Percentiles rank a stretch among this genome's conserved stretches.
Evolutionary conservation across 2,797 vertebrate genomes (phyloP).

Genomic region (Myiotriccus ornatus): DNA sequence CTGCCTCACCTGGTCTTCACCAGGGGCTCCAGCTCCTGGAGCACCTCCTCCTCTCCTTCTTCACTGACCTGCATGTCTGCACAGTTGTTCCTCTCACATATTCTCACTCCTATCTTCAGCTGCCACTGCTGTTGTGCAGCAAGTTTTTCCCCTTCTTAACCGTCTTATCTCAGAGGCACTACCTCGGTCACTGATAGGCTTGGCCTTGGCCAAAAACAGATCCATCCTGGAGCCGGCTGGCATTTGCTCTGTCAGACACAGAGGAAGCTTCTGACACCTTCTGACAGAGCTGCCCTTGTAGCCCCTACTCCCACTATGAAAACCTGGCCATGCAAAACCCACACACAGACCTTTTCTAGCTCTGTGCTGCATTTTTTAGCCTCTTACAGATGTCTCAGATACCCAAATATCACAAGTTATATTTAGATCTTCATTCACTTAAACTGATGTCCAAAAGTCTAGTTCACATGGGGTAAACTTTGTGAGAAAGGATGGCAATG

Average conservation of each 20-base stretch:
- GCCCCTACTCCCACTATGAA: accelerated
- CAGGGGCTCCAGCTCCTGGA: accelerated
- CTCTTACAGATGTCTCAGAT: not conserved
- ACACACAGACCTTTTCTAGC: not conserved
- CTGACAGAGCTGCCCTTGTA: not conserved
- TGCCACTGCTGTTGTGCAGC: accelerated
- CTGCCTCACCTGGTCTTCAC: not conserved
- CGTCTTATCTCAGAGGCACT: not conserved
- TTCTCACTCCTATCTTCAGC: not conserved
- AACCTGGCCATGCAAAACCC: not conserved
- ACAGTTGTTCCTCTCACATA: accelerated
- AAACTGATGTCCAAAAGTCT: not conserved
- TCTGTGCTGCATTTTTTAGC: not conserved
- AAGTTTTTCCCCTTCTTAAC: not conserved
- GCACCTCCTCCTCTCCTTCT: not conserved
- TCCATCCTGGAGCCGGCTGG: not conserved
- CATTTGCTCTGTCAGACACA: no score
- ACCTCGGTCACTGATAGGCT: accelerated
- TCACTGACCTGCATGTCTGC: not conserved
- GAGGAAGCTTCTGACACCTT: not conserved
- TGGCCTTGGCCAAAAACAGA: accelerated
- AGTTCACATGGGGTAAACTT: not conserved
- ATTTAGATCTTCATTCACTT: not conserved
- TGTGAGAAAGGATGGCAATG: not conserved
- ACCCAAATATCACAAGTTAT: not conserved